These are phyloP conservation scores for Drosophila mettleri DNA, from an alignment of 2,888 invertebrate genomes.

Conservation along the genomic window DNA sequence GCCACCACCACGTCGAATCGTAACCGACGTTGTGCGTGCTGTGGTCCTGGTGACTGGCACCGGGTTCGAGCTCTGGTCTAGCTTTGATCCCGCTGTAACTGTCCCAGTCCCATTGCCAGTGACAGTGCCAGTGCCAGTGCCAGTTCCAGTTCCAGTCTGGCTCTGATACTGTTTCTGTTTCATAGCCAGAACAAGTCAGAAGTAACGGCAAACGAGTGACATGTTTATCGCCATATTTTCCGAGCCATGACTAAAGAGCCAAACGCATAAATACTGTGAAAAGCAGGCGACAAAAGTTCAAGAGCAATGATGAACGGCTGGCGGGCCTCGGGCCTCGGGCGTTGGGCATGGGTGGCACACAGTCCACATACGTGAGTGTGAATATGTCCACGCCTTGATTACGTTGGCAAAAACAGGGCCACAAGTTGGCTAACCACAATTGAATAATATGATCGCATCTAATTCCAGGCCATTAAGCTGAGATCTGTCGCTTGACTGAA, in stretches of 20 bases:
- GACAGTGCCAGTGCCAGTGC: background rate
- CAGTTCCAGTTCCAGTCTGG: slow-evolving; percentile 4
- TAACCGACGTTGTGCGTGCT: slow-evolving; percentile 32
- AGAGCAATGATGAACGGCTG: slow-evolving; percentile 47
- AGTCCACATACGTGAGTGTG: slow-evolving; percentile 5
- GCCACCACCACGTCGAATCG: too few relatives aligned
- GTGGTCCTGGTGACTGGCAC: slow-evolving; percentile 19
- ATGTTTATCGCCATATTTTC: slow-evolving; percentile 78
- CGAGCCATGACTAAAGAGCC: slow-evolving; percentile 75
- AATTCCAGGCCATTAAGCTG: slow-evolving; percentile 6
- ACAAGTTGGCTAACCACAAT: slow-evolving; percentile 12
- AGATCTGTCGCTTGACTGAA: background rate
- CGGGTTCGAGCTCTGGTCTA: slow-evolving; percentile 11
- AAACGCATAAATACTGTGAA: slow-evolving; percentile 69
- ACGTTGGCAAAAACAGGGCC: slow-evolving; percentile 1
- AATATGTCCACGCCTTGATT: background rate
- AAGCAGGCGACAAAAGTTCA: slow-evolving; percentile 72
- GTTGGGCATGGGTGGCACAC: background rate
- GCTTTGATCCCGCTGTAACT: slow-evolving; percentile 14
- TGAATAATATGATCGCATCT: slow-evolving; percentile 9
- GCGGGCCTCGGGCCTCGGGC: slow-evolving; percentile 12
- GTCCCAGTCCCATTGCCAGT: background rate
- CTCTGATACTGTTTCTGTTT: slow-evolving; percentile 4
- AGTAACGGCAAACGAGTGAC: slow-evolving; percentile 62
- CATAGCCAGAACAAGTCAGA: slow-evolving; percentile 39